Evolutionary conservation across 2,888 invertebrate species (phyloP), one percentile per base, ranked within the genome.

Genomic region (Ormyrus labotus): DNA sequence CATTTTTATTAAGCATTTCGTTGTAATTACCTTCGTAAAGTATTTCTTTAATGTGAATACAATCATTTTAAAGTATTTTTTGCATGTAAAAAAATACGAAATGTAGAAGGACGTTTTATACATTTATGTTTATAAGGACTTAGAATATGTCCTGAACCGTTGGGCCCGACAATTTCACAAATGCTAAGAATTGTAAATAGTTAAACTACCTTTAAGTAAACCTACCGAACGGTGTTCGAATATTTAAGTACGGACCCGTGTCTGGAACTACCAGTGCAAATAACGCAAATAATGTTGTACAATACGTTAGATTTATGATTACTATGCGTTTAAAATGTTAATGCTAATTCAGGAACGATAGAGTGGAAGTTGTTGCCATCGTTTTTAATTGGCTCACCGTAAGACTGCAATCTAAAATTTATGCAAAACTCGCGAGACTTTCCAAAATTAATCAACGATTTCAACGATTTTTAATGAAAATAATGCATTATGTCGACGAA

Each of bases 321-420:
- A 78, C 48, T 74, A 57, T 74, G 65, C 74, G 77, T 81, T 81
- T 81, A 83, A 76, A 80, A 78, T 71, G 81, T 84, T 83, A 81
- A 83, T 78, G 79, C 80, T 84, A 83, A 82, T 81, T 82, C 74
- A 82, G 81, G 69, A 83, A 82, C 77, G 79, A 83, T 83, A 75
- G 78, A 82, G 84, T 84, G 80, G 76, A 85, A 74, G 13, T 84
- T 83, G 83, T 86, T 86, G 85, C 53, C 84, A 85, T 85, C 65
- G 68, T 80, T 82, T 78, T 80, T 83, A 84, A 85, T 84, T 85
- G 85, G 84, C 84, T 85, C 84, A 85, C 83, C 79, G 80, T 85
- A 85, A 86, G 85, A 86, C 86, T 86, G 86, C 85, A 85, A 85
- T 84, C 84, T 85, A 77, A 80, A 76, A 82, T 72, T 81, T 78